Evolutionary conservation across 1,140 invertebrate genomes (phyloP), one percentile per base, ranked within the genome.

Genomic region (Heliothis subflexa): DNA sequence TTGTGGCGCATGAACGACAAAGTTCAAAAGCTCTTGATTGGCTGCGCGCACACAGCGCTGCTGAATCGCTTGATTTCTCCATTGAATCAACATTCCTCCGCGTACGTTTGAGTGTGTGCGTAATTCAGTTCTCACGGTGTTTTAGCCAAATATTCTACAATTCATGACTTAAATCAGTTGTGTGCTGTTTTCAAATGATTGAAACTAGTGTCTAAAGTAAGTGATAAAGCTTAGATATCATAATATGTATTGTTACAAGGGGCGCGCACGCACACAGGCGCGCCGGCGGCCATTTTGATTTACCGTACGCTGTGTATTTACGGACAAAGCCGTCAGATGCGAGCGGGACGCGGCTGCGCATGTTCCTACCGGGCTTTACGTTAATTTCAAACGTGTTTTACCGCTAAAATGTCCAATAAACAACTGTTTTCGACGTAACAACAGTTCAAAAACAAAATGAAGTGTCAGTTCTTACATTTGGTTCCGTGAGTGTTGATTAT

Each of bases 261-360:
- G 89, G 88, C 89, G 87, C 87, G 75, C 83, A 94, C 93, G 90
- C 93, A 94, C 89, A 93, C 93, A 82, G 70, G 62, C 77, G 80
- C 73, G 59, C 25, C 40, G 80, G 88, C 91, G 86, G 93, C 93
- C 93, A 94, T 94, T 93, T 94, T 94, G 93, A 91, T 93, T 93
- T 91, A 93, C 91, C 87, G 91, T 93, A 93, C 87, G 88, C 84
- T 92, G 89, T 93, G 89, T 93, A 92, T 93, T 90, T 92, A 91
- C 88, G 89, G 89, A 94, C 93, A 94, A 94, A 94, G 93, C 92
- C 89, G 92, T 92, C 93, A 93, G 93, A 94, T 91, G 93, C 92
- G 90, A 91, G 91, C 93, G 87, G 89, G 91, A 92, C 93, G 92
- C 93, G 93, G 92, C 89, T 94, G 93, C 93, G 93, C 92, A 89